These are phyloP conservation scores for Sinocyclocheilus rhinocerous DNA, from an alignment of 2,113 vertebrate species.

Conservation along the genomic window DNA sequence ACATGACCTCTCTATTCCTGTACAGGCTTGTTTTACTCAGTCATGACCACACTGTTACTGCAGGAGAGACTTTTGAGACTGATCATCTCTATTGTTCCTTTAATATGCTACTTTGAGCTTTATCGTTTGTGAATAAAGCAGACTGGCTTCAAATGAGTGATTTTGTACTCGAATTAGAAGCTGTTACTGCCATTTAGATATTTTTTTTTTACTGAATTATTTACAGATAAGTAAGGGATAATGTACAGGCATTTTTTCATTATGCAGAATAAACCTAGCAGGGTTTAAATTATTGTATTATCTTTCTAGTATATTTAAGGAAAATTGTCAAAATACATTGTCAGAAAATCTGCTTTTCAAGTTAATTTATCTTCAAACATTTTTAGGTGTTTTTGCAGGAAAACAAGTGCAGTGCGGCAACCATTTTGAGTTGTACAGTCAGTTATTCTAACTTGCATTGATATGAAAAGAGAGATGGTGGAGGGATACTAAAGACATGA, in stretches of 20 bases:
- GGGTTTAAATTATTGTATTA: too few species aligned
- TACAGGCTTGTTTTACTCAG: neutral
- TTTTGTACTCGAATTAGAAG: too few species aligned
- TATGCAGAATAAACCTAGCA: neutral
- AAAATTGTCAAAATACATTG: too few species aligned
- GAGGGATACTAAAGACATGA: neutral
- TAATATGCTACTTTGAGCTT: neutral
- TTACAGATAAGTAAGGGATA: neutral
- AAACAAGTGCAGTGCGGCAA: neutral
- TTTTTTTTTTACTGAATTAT: neutral
- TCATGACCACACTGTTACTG: neutral
- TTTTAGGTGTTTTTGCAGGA: neutral
- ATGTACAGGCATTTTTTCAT: neutral
- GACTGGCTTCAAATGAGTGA: neutral
- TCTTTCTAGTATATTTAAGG: too few species aligned
- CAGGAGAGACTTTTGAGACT: neutral
- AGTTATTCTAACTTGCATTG: neutral
- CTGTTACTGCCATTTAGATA: neutral
- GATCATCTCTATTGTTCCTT: constrained; percentile 1
- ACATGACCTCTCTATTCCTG: neutral
- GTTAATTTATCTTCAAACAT: neutral
- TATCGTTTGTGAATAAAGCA: neutral
- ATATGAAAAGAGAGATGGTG: neutral
- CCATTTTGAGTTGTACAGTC: neutral
- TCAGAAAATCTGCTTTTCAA: neutral